phyloP scores from a whole-genome alignment of 2,888 invertebrate species.

The Anarsia innoxiella region DNA sequence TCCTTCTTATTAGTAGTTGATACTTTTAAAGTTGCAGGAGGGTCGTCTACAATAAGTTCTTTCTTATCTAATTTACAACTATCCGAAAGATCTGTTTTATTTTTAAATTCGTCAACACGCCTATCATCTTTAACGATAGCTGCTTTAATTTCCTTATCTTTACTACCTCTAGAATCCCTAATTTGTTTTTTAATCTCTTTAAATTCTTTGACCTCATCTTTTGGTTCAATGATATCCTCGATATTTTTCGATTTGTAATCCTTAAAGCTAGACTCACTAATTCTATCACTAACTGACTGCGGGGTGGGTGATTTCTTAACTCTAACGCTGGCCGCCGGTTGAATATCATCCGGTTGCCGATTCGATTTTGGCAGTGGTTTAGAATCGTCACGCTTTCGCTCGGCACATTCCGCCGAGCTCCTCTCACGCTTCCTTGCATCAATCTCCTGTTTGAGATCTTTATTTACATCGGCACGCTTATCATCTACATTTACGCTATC shows the following conservation, averaged over 20 bases:
- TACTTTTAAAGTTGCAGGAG: conserved; percentile 17
- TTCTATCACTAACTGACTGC: conserved; percentile 42
- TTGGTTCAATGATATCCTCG: conserved; percentile 15
- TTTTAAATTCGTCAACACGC: conserved; percentile 3
- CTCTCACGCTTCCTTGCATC: conserved; percentile 24
- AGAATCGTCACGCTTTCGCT: conserved; percentile 29
- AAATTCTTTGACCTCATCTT: conserved; percentile 10
- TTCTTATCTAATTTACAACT: conserved; percentile 5
- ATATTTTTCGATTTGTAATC: conserved; percentile 19
- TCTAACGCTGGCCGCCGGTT: conserved; percentile 43
- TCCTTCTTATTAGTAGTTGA: conserved; percentile 25
- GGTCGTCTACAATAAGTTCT: conserved; percentile 15
- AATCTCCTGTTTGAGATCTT: conserved; percentile 30
- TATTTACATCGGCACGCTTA: conserved; percentile 24
- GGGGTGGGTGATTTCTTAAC: conserved; percentile 58
- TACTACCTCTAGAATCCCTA: conserved; percentile 12
- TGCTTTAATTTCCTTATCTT: conserved; percentile 13
- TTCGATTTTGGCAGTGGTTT: conserved; percentile 50
- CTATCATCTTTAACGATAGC: conserved; percentile 6
- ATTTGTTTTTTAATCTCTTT: conserved; percentile 16
- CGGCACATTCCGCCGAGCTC: conserved; percentile 28
- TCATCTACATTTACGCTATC: conserved; percentile 28
- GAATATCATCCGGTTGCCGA: conserved; percentile 48
- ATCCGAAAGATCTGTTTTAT: conserved; percentile 2
- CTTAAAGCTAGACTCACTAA: conserved; percentile 44